A percentile compares a stretch with the other conserved stretches of the same genome.
These are phyloP conservation scores for Galeopterus variegatus DNA, from an alignment of 2,113 vertebrate species.

Conservation along the genomic window DNA sequence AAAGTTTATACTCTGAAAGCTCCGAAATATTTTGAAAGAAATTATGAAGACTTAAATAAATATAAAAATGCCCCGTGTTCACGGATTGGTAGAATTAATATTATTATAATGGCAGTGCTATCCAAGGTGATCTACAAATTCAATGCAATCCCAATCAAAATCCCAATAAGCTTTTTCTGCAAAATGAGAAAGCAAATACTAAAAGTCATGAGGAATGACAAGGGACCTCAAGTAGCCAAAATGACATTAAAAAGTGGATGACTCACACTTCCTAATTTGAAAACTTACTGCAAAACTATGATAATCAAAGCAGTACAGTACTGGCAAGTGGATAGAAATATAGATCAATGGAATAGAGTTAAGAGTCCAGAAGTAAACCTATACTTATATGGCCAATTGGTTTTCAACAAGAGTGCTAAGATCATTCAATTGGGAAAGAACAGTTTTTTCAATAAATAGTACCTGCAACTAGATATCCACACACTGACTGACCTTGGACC, in stretches of 20 bases:
- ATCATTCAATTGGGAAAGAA: neutral
- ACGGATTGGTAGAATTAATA: neutral
- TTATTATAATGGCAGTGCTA: neutral
- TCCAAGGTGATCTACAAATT: neutral
- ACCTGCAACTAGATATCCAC: neutral
- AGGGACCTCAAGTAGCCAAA: neutral
- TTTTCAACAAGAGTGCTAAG: neutral
- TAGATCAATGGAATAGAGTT: neutral
- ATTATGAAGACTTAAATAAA: neutral
- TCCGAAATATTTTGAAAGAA: neutral
- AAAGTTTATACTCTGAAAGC: neutral
- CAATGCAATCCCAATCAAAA: neutral
- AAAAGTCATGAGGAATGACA: neutral
- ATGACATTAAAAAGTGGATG: neutral
- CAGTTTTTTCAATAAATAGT: neutral
- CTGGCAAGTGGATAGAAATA: neutral
- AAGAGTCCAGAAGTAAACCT: neutral
- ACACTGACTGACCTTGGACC: neutral
- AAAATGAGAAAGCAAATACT: neutral
- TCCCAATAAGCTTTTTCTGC: neutral
- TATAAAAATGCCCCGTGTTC: neutral
- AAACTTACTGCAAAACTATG: neutral
- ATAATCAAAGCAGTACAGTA: neutral
- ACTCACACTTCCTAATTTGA: neutral
- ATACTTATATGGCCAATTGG: neutral